Conservation (phyloP, 2,888 invertebrate species). For the Muscina levida region DNA sequence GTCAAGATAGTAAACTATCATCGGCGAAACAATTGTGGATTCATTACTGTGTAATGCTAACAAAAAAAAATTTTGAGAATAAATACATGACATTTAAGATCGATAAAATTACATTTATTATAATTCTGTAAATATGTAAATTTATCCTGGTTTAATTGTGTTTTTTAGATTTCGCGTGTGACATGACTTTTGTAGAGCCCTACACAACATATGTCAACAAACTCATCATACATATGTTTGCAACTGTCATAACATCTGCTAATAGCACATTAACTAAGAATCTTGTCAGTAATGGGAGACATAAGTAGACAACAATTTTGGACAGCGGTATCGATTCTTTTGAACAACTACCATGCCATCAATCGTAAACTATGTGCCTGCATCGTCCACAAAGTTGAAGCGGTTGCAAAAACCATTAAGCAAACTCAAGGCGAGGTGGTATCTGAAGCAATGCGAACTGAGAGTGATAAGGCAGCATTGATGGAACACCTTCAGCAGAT, state of each 20-base stretch:
- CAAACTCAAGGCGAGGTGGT: not conserved
- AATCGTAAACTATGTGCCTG: conserved; percentile 86
- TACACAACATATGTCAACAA: not conserved
- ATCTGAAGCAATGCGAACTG: conserved; percentile 14
- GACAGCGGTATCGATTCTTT: conserved; percentile 83
- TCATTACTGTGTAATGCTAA: too few relatives aligned
- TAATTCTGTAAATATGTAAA: too few relatives aligned
- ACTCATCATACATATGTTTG: too few relatives aligned
- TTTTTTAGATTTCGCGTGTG: too few relatives aligned
- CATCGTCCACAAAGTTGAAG: conserved; percentile 66
- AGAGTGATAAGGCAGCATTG: conserved; percentile 9
- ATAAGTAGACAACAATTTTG: conserved; percentile 82
- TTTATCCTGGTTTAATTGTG: too few relatives aligned
- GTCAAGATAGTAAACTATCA: too few relatives aligned
- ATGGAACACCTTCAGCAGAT: conserved; percentile 18
- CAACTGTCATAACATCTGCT: too few relatives aligned
- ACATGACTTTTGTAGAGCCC: not conserved
- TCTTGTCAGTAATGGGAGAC: not conserved
- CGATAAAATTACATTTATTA: too few relatives aligned
- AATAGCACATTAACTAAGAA: too few relatives aligned
- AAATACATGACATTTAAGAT: too few relatives aligned
- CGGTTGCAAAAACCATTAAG: conserved; percentile 51
- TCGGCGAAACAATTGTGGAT: too few relatives aligned
- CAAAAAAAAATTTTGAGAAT: too few relatives aligned
- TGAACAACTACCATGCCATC: conserved; percentile 86